Percentiles rank a stretch among this genome's conserved stretches.
These are phyloP conservation scores for Paralichthys olivaceus DNA, from an alignment of 2,113 vertebrate species.

Conservation along the genomic window DNA sequence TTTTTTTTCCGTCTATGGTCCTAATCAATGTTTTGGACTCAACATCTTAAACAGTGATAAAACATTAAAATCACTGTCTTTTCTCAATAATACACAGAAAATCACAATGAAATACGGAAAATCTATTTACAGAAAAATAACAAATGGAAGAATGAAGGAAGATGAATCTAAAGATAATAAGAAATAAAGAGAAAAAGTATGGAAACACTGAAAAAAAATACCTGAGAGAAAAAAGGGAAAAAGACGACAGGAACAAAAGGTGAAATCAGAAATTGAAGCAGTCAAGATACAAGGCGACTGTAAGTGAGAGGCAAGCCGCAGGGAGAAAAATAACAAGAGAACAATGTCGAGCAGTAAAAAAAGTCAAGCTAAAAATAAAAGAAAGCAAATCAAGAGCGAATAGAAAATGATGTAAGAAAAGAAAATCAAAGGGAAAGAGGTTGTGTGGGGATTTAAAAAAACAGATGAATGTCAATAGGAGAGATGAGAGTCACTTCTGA, in stretches of 20 bases:
- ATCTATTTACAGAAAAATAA: background rate
- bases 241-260: constrained; percentile 24
- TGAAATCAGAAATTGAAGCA: constrained; percentile 10
- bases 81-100: too few relatives aligned
- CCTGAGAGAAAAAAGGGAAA: background rate
- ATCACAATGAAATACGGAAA: too few relatives aligned
- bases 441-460: background rate
- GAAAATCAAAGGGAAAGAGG: background rate
- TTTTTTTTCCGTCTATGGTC: too few relatives aligned
- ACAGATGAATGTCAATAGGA: background rate
- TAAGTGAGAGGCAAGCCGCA: background rate
- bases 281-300: background rate
- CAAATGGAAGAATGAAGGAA: background rate
- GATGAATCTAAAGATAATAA: background rate
- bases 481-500: background rate
- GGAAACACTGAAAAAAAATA: background rate
- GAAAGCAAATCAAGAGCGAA: background rate
- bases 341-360: constrained; percentile 14
- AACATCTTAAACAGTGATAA: too few relatives aligned
- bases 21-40: too few relatives aligned
- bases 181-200: background rate
- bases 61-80: too few relatives aligned
- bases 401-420: background rate
- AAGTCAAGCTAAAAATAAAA: constrained; percentile 10
- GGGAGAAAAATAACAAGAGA: background rate